A percentile compares a stretch with the other conserved stretches of the same genome.
Conservation (phyloP, 2,797 vertebrate genomes). For the Silurus lanzhouensis region DNA sequence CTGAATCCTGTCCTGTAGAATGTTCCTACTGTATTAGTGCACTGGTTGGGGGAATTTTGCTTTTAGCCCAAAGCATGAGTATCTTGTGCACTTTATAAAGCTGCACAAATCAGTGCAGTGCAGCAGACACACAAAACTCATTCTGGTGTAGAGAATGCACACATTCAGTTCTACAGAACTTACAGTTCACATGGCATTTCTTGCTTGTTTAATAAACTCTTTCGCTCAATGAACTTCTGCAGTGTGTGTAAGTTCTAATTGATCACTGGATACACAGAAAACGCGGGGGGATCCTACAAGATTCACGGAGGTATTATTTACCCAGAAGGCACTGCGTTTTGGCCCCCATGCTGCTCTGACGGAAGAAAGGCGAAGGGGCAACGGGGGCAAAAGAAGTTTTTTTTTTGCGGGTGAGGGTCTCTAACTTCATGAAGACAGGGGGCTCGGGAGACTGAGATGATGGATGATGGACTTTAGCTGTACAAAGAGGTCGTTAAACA, state of each 20-base stretch:
- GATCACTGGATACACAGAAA: background rate
- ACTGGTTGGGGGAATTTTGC: background rate
- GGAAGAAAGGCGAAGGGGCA: constrained; percentile 44
- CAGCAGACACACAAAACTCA: background rate
- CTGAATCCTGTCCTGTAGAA: no score
- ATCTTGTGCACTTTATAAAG: background rate
- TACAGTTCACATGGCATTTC: background rate
- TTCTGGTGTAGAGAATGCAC: background rate
- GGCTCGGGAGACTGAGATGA: constrained; percentile 61
- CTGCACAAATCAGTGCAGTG: background rate
- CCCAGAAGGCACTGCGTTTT: constrained; percentile 28
- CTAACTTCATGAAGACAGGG: constrained; percentile 42
- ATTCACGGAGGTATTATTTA: background rate
- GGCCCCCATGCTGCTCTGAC: constrained; percentile 40
- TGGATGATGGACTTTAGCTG: constrained; percentile 75
- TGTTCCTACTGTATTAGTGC: no score
- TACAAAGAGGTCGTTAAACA: constrained; percentile 79
- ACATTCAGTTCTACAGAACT: background rate
- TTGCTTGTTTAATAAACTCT: background rate
- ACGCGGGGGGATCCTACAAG: background rate
- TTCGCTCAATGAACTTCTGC: background rate
- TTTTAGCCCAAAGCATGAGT: background rate
- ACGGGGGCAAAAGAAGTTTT: constrained; percentile 48
- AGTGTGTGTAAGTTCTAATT: background rate
- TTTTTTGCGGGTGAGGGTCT: constrained; percentile 49